A percentile compares a stretch with the other conserved stretches of the same genome.
Evolutionary conservation across 2,113 vertebrate genomes (phyloP).

Genomic region (western clawed frog (Xenopus tropicalis)): DNA sequence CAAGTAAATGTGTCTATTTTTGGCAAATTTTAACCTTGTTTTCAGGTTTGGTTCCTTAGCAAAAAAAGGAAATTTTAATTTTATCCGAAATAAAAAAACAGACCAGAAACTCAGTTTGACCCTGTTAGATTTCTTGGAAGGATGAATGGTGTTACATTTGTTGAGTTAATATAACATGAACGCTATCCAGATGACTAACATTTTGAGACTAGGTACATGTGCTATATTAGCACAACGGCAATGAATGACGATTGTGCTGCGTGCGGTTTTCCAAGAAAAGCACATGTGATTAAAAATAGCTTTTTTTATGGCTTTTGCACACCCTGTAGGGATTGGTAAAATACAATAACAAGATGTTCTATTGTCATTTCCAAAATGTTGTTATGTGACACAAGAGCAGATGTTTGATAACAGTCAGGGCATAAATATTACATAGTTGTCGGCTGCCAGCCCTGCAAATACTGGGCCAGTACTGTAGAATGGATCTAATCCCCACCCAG

Average conservation of each 20-base stretch:
- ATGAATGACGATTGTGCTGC: neutral
- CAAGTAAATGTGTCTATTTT: no score
- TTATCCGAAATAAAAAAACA: no score
- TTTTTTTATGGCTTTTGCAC: conserved; percentile 1
- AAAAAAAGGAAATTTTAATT: no score
- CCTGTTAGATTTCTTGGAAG: neutral
- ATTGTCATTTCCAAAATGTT: conserved; percentile 19
- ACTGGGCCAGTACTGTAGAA: no score
- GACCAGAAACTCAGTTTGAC: neutral
- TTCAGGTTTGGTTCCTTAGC: no score
- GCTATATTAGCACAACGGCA: neutral
- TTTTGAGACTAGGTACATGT: conserved; percentile 8
- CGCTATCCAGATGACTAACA: neutral
- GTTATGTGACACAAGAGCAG: conserved; percentile 24
- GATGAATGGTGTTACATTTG: neutral
- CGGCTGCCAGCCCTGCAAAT: no score
- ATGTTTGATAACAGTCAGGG: conserved; percentile 12
- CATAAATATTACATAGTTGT: neutral
- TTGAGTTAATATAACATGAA: neutral
- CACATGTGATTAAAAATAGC: conserved; percentile 16
- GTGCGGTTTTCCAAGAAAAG: conserved; percentile 13
- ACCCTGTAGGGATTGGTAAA: conserved; percentile 19
- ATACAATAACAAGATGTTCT: conserved; percentile 24
- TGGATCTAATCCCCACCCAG: no score
- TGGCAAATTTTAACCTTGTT: no score